Conservation (phyloP, 2,113 vertebrate species). For the Myodes glareolus region DNA sequence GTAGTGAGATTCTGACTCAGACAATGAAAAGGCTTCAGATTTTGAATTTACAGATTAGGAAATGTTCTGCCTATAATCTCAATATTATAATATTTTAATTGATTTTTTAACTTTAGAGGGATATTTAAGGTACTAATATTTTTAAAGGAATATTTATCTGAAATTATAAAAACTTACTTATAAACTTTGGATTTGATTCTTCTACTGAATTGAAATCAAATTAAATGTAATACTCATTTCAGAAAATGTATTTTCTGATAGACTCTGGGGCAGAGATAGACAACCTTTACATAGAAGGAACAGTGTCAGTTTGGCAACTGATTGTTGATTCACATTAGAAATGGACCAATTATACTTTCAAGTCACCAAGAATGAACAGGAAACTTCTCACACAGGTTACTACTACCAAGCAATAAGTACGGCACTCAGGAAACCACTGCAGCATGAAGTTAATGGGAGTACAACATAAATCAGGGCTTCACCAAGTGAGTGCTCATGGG, state of each 20-base stretch:
- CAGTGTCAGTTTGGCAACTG: neutral
- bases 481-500: neutral
- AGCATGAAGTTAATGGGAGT: neutral
- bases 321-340: slow-evolving; percentile 8
- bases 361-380: neutral
- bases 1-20: neutral
- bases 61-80: neutral
- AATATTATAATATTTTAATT: neutral
- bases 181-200: neutral
- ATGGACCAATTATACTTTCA: neutral
- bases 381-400: neutral
- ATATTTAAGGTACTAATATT: neutral
- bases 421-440: neutral
- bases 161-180: neutral
- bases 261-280: neutral
- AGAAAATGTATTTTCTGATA: neutral
- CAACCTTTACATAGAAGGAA: too few species aligned
- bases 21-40: neutral
- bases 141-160: neutral
- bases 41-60: neutral
- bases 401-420: neutral
- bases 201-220: neutral
- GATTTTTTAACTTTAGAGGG: neutral
- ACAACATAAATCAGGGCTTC: neutral
- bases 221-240: neutral